Evolutionary conservation across 2,888 invertebrate genomes (phyloP), one percentile per base, ranked within the genome.

Genomic region (Lutraria lutraria): DNA sequence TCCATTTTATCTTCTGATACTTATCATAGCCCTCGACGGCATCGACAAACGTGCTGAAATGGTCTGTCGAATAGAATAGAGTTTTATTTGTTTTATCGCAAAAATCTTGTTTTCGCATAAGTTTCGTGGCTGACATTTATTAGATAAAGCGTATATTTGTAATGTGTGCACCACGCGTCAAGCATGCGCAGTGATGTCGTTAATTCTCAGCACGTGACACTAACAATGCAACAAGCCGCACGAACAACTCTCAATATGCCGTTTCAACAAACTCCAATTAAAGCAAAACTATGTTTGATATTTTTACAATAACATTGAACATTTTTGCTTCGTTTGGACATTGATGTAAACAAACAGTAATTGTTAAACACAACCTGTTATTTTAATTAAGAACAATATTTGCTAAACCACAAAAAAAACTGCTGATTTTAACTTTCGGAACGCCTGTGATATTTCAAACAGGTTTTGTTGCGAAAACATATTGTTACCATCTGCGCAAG

Each of bases 121-220:
- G 34, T 34, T 76, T 31, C 34, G 25, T 25, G 76, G 34, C 76
- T 76, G 76, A 76, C 34, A 34, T 76, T 76, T 15, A 76, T 76
- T 13, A 34, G 85, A 85, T 80, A 31, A 79, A 29, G 34, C 25
- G 52, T 34, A 85, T 34, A 56, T n/a, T n/a, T 52, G 15, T 85
- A 43, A 85, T 60, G 31, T n/a, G 79, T 56, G 53, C 34, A 34
- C n/a, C 85, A 85, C 85, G 85, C 80, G 85, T 31, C 56, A 80
- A 15, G 85, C 85, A 85, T 85, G 85, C 80, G 85, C 80, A 85
- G 54, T 80, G 34, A n/a, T 85, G 56, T 53, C 76, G 19, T 25
- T 76, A 34, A 60, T 2, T 76, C 6, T 54, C 81, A 25, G 52
- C 13, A 52, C 52, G 34, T 79, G 21, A 34, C 29, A 34, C 34